These are phyloP conservation scores for Mustelus asterias DNA, from an alignment of 2,113 vertebrate species.

Conservation along the genomic window DNA sequence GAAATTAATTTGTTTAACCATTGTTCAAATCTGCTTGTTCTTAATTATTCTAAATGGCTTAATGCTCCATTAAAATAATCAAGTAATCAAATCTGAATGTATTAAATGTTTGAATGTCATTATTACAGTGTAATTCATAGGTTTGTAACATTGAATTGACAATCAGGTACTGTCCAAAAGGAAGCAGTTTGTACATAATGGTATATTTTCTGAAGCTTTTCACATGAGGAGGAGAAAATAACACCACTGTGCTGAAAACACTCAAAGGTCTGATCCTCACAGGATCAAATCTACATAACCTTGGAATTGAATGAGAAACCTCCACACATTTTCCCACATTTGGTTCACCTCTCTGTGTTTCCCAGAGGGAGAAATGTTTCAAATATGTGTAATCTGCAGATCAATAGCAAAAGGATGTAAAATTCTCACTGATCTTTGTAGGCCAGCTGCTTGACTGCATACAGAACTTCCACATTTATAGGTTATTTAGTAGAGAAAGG, in stretches of 20 bases:
- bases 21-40: not conserved
- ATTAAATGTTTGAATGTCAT: not conserved
- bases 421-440: slow-evolving; percentile 80
- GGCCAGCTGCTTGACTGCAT: slow-evolving; percentile 75
- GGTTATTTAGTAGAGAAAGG: slow-evolving; percentile 53
- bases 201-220: not conserved
- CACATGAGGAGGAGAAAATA: not conserved
- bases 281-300: slow-evolving; percentile 54
- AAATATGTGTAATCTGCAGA: slow-evolving; percentile 82
- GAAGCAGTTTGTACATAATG: not conserved
- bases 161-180: not conserved
- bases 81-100: not conserved
- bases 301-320: slow-evolving; percentile 59
- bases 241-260: not conserved
- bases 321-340: slow-evolving; percentile 71
- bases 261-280: slow-evolving; percentile 39
- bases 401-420: slow-evolving; percentile 84
- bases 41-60: not conserved
- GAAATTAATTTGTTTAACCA: not conserved
- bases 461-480: slow-evolving; percentile 54
- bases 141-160: not conserved
- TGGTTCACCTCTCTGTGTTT: slow-evolving; percentile 57
- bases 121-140: not conserved
- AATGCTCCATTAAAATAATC: not conserved
- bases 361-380: slow-evolving; percentile 66